These are phyloP conservation scores for Ondatra zibethicus DNA, from an alignment of 2,113 vertebrate genomes.

Conservation along the genomic window DNA sequence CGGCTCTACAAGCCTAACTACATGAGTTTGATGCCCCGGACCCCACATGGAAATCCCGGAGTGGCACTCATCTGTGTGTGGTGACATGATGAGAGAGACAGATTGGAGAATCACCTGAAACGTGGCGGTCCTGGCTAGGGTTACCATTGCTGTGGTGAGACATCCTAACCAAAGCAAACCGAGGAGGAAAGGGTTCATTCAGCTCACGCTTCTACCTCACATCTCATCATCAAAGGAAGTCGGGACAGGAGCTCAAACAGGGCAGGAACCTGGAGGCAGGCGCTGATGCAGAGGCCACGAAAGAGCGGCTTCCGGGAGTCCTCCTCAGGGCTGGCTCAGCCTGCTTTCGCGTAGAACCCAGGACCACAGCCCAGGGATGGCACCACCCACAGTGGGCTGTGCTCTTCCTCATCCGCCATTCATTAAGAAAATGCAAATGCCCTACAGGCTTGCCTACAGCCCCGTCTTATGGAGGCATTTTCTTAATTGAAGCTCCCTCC, in stretches of 20 bases:
- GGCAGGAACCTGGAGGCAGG: neutral
- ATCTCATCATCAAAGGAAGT: neutral
- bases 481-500: neutral
- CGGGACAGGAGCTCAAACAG: neutral
- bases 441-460: neutral
- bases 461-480: neutral
- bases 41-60: neutral
- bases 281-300: neutral
- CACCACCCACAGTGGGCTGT: neutral
- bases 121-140: neutral
- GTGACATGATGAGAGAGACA: neutral
- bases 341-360: neutral
- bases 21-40: neutral
- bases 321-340: neutral
- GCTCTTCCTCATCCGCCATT: neutral
- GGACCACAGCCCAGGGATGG: neutral
- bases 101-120: neutral
- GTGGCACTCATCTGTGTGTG: neutral
- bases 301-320: neutral
- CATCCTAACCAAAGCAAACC: too few relatives aligned
- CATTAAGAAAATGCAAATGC: neutral
- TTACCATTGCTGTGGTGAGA: neutral
- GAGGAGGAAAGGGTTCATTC: neutral
- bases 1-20: neutral
- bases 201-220: neutral